phyloP scores from a whole-genome alignment of 2,113 vertebrate genomes.

The Manacus vitellinus region DNA sequence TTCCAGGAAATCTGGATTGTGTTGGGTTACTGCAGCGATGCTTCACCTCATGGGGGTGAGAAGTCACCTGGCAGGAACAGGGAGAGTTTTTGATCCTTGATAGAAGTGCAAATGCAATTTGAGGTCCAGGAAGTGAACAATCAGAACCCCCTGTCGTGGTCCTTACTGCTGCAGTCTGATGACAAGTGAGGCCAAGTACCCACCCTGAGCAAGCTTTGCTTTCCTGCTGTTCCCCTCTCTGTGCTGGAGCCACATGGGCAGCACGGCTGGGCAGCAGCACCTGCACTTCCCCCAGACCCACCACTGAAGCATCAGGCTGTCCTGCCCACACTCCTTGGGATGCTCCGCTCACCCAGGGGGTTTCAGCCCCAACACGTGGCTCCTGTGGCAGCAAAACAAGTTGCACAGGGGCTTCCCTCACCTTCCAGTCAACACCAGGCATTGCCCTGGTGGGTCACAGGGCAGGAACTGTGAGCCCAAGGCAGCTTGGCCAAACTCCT shows the following conservation, averaged over 20 bases:
- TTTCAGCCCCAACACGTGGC: not conserved
- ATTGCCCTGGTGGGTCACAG: not conserved
- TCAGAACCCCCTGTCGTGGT: not conserved
- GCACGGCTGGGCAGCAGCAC: not conserved
- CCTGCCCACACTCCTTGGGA: not conserved
- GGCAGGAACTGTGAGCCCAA: not conserved
- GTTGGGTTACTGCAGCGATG: not conserved
- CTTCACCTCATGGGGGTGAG: not conserved
- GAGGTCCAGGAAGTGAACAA: not conserved
- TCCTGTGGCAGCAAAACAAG: not conserved
- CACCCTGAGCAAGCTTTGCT: not conserved
- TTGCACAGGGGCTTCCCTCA: not conserved
- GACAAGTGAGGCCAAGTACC: not conserved
- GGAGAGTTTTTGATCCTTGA: not conserved
- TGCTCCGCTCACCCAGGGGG: not conserved
- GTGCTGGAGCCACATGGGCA: not conserved
- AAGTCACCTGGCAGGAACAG: not conserved
- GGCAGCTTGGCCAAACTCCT: not conserved
- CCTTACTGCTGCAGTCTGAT: not conserved
- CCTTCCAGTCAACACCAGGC: not conserved
- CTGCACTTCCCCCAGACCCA: not conserved
- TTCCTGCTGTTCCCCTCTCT: not conserved
- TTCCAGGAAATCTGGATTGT: conserved; percentile 21
- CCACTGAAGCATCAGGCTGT: not conserved
- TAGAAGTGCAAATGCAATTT: not conserved